Conservation (phyloP, 1,140 invertebrate species). For the Bombus cullumanus region DNA sequence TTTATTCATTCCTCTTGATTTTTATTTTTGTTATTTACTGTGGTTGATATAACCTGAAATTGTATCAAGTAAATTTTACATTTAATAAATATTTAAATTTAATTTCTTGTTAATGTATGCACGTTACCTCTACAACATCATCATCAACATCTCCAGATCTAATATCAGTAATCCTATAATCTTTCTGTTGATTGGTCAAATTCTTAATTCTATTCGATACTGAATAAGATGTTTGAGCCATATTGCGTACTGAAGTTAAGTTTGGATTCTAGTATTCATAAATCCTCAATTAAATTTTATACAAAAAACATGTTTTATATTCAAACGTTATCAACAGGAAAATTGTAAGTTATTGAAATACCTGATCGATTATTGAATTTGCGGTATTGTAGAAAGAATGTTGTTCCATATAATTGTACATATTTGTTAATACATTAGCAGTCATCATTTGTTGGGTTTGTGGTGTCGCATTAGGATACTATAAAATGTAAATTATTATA, state of each 20-base stretch:
- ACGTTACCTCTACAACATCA: conserved; percentile 31
- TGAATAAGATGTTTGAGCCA: not conserved
- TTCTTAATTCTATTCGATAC: not conserved
- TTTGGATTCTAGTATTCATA: not conserved
- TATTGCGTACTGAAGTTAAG: not conserved
- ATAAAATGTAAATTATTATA: conserved; percentile 38
- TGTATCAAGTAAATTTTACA: not conserved
- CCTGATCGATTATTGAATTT: conserved; percentile 10
- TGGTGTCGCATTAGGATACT: conserved; percentile 73
- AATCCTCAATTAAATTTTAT: not conserved
- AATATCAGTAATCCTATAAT: not conserved
- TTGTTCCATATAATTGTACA: conserved; percentile 76
- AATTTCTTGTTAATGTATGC: not conserved
- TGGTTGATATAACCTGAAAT: conserved; percentile 22
- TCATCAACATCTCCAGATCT: conserved; percentile 1
- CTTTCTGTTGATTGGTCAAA: not conserved
- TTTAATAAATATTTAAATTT: not conserved
- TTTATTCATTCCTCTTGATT: conserved; percentile 32
- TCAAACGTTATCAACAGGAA: not conserved
- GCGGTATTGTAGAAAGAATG: conserved; percentile 47
- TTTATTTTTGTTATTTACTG: conserved; percentile 24
- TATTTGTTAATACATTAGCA: conserved; percentile 64
- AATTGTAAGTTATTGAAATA: conserved; percentile 7
- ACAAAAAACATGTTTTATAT: not conserved
- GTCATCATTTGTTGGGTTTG: conserved; percentile 67